Base-by-base conservation (phyloP, 2,797 vertebrate genomes). In the Rhinophrynus dorsalis region DNA sequence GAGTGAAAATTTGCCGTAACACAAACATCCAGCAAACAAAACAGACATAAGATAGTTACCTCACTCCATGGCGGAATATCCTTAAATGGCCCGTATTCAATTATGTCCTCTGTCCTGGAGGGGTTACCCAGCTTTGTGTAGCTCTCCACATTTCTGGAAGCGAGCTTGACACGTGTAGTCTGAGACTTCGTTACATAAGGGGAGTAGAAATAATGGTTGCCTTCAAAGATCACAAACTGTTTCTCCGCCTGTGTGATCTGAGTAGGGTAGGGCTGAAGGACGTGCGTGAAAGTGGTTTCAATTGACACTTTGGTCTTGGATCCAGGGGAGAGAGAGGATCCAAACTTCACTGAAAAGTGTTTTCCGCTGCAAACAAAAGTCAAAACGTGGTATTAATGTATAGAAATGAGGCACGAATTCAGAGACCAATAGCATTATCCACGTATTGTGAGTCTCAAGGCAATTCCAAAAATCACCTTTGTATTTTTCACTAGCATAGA, bases 91-190 rank as follows among this genome's bases (percentile, higher is more conserved):
- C 97, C 97, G 0, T 99, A 99, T 63, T 99, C 97, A 2, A 99
- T 92, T 33, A 83, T 50, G 74, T 99, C 97, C 5, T 99, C 97
- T 0, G 85, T 90, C 77, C 96, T 95, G 32, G 87, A 91, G 58
- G 97, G 97, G 83, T 92, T 97, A 17, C 95, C 96, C 79, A 98
- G 85, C 77, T 98, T 99, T 78, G 92, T 96, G 82, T 97, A 98
- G 81, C 85, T 97, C 83, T 99, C 97, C 18, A 94, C 91, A 0
- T 93, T 97, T 77, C 97, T 94, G 56, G 97, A 97, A 57, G 97
- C 91, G 38, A 99, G 86, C 37, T 94, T 95, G 62, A 99, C 90
- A 0, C 93, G 93, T 2, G 91, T 97, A 0, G 86, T 95, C 82
- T 98, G 96, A 71, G 87, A 92, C 71, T 90, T 94, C 26, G 94